phyloP scores from a whole-genome alignment of 2,888 invertebrate species.

The Eupelmus urozonus region DNA sequence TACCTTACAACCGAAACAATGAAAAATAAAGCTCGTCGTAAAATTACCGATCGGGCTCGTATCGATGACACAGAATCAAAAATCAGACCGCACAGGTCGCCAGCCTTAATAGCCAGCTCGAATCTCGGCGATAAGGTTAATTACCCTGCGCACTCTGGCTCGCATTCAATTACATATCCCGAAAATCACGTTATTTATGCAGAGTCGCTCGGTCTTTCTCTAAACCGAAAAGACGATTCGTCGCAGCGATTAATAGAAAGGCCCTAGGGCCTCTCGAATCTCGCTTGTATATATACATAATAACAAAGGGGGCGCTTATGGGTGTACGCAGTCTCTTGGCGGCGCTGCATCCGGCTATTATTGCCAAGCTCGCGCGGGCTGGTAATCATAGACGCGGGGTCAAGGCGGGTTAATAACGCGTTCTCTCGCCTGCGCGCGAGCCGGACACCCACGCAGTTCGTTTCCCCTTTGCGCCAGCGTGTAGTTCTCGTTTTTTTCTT shows the following conservation, averaged over 20 bases:
- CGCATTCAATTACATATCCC: neutral
- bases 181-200: slow-evolving; percentile 25
- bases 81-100: no score
- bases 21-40: no score
- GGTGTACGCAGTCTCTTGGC: no score
- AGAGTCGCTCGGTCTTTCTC: neutral
- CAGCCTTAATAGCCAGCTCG: no score
- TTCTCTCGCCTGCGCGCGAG: slow-evolving; percentile 60
- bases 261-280: neutral
- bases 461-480: neutral
- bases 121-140: no score
- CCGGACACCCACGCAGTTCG: slow-evolving; percentile 57
- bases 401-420: slow-evolving; percentile 76
- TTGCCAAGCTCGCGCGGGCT: slow-evolving; percentile 62
- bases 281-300: neutral
- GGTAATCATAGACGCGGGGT: slow-evolving; percentile 76
- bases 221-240: slow-evolving; percentile 30
- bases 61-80: no score
- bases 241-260: slow-evolving; percentile 54
- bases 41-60: no score
- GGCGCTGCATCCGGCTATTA: slow-evolving; percentile 72
- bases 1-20: no score
- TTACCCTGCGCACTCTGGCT: no score
- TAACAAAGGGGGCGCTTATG: neutral
- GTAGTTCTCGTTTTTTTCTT: no score